Percentiles rank a stretch among this genome's conserved stretches.
Evolutionary conservation across 1,140 invertebrate species (phyloP).

Genomic region (Heliothis virescens): DNA sequence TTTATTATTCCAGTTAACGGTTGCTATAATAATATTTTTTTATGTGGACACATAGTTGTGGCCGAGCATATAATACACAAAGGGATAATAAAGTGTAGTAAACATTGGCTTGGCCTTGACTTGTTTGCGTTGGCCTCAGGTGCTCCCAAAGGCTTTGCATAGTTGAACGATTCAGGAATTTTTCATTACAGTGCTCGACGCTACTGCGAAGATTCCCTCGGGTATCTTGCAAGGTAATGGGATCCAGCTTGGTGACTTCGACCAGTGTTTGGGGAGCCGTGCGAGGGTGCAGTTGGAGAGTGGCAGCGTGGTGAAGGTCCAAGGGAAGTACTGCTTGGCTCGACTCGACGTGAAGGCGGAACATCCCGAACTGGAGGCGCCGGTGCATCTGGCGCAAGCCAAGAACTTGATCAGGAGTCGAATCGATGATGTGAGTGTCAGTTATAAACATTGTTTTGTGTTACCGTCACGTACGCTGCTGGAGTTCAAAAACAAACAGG

Average conservation of each 20-base stretch:
- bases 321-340: constrained; percentile 90
- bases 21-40: constrained; percentile 14
- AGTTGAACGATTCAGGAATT: constrained; percentile 60
- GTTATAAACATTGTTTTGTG: constrained; percentile 39
- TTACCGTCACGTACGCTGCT: not conserved
- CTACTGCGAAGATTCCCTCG: constrained; percentile 89
- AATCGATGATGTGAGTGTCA: constrained; percentile 88
- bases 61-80: constrained; percentile 25
- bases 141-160: constrained; percentile 56
- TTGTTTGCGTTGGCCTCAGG: constrained; percentile 47
- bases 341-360: constrained; percentile 87
- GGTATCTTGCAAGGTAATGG: constrained; percentile 90
- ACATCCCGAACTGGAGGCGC: constrained; percentile 85
- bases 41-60: not conserved
- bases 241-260: constrained; percentile 90
- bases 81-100: constrained; percentile 42
- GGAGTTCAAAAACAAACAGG: not conserved
- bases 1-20: not conserved
- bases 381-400: constrained; percentile 88
- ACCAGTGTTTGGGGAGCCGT: constrained; percentile 88
- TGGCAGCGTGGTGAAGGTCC: constrained; percentile 86
- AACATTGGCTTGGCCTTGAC: constrained; percentile 51
- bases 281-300: constrained; percentile 86
- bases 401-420: constrained; percentile 88
- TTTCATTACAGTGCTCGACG: constrained; percentile 89